A percentile compares a stretch with the other conserved stretches of the same genome.
These are phyloP conservation scores for Rotaria socialis DNA, from an alignment of 2,888 invertebrate species.

Conservation along the genomic window DNA sequence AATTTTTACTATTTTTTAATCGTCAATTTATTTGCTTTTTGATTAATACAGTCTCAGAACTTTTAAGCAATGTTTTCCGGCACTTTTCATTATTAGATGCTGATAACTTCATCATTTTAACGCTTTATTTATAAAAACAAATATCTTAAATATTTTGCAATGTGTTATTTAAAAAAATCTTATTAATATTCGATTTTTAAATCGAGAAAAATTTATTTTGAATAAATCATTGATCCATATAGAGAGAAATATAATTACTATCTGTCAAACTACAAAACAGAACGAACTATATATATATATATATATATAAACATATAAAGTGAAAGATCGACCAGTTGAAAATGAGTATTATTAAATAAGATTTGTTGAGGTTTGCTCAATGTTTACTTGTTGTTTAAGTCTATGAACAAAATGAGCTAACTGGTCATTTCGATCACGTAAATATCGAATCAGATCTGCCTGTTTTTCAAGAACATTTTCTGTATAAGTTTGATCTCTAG, in stretches of 20 bases:
- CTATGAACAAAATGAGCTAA: constrained; percentile 48
- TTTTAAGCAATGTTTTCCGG: too few species aligned
- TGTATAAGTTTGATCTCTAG: constrained; percentile 52
- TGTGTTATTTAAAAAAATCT: too few species aligned
- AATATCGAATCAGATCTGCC: constrained; percentile 56
- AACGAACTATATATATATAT: background rate
- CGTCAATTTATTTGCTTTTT: too few species aligned
- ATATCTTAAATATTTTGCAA: too few species aligned
- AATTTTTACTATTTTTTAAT: too few species aligned
- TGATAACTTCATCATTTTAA: too few species aligned
- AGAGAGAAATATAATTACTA: too few species aligned
- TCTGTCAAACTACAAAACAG: background rate
- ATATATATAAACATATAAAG: background rate
- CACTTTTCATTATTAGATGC: too few species aligned
- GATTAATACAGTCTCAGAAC: too few species aligned
- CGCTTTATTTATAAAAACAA: too few species aligned
- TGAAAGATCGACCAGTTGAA: background rate
- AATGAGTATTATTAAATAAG: background rate
- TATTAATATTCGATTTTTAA: background rate
- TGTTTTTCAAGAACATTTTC: constrained; percentile 57
- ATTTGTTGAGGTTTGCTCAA: background rate
- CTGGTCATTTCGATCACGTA: constrained; percentile 54
- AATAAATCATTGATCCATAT: too few species aligned
- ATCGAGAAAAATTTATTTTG: background rate
- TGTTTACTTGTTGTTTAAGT: background rate